These are phyloP conservation scores for Arctocebus calabarensis DNA, from an alignment of 2,797 vertebrate genomes.

Conservation along the genomic window DNA sequence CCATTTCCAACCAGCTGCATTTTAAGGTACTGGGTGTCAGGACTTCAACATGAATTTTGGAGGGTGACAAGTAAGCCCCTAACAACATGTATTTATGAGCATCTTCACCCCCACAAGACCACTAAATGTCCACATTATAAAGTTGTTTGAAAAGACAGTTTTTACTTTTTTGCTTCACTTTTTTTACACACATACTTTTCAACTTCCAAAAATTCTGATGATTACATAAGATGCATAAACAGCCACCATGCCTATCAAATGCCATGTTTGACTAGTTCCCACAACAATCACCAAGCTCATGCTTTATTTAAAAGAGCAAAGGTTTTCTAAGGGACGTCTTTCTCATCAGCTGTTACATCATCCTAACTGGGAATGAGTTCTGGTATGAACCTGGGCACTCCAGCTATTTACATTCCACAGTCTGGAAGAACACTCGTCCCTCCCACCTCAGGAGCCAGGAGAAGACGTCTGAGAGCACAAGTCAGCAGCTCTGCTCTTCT, in stretches of 20 bases:
- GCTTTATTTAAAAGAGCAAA: slow-evolving; percentile 32
- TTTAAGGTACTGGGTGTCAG: background rate
- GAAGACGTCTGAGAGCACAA: background rate
- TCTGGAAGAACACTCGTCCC: background rate
- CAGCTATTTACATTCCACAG: slow-evolving; percentile 8
- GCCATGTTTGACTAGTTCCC: background rate
- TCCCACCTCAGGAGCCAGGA: background rate
- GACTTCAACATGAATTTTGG: background rate
- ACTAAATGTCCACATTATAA: background rate
- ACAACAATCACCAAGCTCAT: background rate
- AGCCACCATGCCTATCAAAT: background rate
- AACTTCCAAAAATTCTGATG: slow-evolving; percentile 16
- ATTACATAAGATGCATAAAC: background rate
- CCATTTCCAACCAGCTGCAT: slow-evolving; percentile 23
- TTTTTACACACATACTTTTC: slow-evolving; percentile 1
- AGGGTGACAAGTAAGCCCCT: background rate
- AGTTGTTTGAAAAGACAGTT: slow-evolving; percentile 32
- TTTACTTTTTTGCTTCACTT: background rate
- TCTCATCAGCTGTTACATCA: background rate
- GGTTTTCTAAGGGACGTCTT: slow-evolving; percentile 11
- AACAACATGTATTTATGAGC: background rate
- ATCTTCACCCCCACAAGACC: background rate
- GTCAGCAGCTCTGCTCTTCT: background rate
- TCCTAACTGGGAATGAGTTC: background rate
- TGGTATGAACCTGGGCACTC: background rate